These are phyloP conservation scores for Conus ventricosus DNA, from an alignment of 1,140 invertebrate genomes.

Conservation along the genomic window DNA sequence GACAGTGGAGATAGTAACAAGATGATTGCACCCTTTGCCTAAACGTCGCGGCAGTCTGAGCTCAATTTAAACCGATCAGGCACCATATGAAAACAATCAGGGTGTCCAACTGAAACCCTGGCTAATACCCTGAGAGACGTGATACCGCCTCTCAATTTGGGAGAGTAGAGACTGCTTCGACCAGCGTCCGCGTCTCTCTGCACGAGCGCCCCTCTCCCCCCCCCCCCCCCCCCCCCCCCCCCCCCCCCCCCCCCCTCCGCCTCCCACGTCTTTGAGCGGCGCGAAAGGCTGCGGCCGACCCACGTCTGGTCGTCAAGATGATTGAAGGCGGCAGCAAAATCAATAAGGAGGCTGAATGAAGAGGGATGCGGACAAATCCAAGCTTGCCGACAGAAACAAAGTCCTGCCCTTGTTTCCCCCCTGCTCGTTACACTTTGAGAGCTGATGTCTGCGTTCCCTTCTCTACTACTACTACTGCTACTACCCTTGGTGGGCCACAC, in stretches of 20 bases:
- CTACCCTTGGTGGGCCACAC: too few relatives aligned
- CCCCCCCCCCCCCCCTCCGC: not conserved
- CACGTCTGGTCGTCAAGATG: not conserved
- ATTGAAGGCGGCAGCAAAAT: not conserved
- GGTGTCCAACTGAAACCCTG: not conserved
- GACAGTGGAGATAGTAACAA: too few relatives aligned
- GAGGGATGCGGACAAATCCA: not conserved
- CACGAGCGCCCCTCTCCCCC: too few relatives aligned
- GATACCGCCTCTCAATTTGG: not conserved
- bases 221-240: too few relatives aligned
- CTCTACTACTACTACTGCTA: too few relatives aligned
- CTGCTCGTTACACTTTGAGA: not conserved
- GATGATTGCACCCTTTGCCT: too few relatives aligned
- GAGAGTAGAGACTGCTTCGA: not conserved
- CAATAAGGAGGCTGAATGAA: not conserved
- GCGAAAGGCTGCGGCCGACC: not conserved
- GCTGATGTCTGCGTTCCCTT: too few relatives aligned
- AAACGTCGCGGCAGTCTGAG: too few relatives aligned
- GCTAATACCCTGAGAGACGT: not conserved
- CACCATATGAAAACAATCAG: constrained; percentile 2
- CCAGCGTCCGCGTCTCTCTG: not conserved
- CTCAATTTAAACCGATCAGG: not conserved
- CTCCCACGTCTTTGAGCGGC: not conserved
- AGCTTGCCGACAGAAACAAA: not conserved
- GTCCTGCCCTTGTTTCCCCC: not conserved